Base-by-base conservation (phyloP, 2,888 invertebrate genomes). In the Hydrotaea cyrtoneurina region DNA sequence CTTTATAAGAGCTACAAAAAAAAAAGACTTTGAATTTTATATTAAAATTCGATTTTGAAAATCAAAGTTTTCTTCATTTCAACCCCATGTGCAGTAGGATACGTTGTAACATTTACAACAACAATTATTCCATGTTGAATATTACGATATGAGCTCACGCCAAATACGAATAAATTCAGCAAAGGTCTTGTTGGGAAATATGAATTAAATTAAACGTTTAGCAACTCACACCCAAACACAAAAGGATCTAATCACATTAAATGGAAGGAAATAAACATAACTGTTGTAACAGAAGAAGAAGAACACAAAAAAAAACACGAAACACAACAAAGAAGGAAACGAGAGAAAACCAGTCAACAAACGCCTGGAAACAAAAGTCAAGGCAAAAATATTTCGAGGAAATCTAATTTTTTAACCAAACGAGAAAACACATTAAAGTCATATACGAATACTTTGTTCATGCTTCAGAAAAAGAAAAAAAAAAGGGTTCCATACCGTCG, bases 391-490 rank as follows among this genome's bases (percentile, higher is more conserved):
- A 17, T 66, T 66, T 39, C 11, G 43, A 39, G 11, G 39, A 71
- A 71, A 78, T 71, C 31, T 57, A 57, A 66, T 75, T 80, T 80
- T 1, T 66, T 66, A 46, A 15, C 59, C 39, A 59, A 31, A 69
- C 17, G 17, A 75, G 53, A 72, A 21, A 53, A 39, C 46, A 72
- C 76, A 72, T 72, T 62, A 62, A 71, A 64, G 53, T 53, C 50
- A 50, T 74, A 21, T 80, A 39, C 17, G 19, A 10, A 39, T 39
- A 10, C 39, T 8, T 39, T 39, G n/a, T 13, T n/a, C 10, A 50
- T 11, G 55, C 55, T 2, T 7, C 31, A 31, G 21, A 21, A 21
- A 10, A 21, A 21, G 46, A 69, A 57, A 17, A 10, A 21, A 21
- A 59, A 69, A 57, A 17, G 43, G 79, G 66, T 55, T 39, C 39